Base-by-base conservation (phyloP, 2,113 vertebrate species). In the Anarrhichthys ocellatus region DNA sequence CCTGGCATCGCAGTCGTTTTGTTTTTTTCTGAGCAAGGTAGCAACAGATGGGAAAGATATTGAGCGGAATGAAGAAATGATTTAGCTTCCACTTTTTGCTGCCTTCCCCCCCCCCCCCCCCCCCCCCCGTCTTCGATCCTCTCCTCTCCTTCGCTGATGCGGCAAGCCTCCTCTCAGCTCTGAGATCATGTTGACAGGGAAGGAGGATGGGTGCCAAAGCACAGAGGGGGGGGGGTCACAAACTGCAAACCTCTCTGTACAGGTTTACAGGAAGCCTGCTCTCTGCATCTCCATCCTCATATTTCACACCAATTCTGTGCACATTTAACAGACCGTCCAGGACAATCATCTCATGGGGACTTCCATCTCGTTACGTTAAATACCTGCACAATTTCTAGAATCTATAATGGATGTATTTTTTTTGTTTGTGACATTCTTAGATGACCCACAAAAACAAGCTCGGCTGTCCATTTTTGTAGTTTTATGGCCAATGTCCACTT, bases 131-230 rank as follows among this genome's bases (percentile, higher is more conserved):
- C 34, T 22, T 36, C 10, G 36, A 20, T 68, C 29, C 40, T 42
- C 59, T 20, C 42, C 82, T 17, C 58, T 76, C 80, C 90, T 91
- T 85, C 87, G 86, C 74, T 86, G 89, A 88, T 88, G 87, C 76
- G 81, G 50, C 84, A 79, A 79, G 83, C 89, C 56, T 85, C 67
- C 61, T 84, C 75, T 80, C 59, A 38, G 32, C 44, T 76, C 58
- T 36, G 9, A 73, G 59, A 18, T 75, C 32, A 32, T 32, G 58
- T 24, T 13, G 20, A 77, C 73, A 69, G 15, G 62, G 42, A 58
- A 64, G 2, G 34, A 68, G 48, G 27, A 72, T 29, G 46, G 40
- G 34, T 42, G 76, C 34, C 46, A 73, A 50, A 79, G 48, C n/a
- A 63, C 18, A 52, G 24, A 78, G 32, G 15, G 2, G 29, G 29